These are phyloP conservation scores for Actias luna DNA, from an alignment of 2,888 invertebrate species.

Conservation along the genomic window DNA sequence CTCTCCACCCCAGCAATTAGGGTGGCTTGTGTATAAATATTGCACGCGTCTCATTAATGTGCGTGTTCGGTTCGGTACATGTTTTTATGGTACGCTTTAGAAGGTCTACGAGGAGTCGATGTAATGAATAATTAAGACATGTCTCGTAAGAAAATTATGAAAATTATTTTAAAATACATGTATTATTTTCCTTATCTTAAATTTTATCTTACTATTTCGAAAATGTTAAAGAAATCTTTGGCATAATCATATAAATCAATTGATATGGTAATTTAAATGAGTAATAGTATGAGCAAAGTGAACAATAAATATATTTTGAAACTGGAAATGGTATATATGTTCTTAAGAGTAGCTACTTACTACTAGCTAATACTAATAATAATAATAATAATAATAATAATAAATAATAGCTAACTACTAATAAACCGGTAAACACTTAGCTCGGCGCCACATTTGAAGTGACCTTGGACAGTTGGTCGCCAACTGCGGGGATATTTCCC, in stretches of 20 bases:
- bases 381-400: too few relatives aligned
- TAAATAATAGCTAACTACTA: too few relatives aligned
- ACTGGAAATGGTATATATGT: neutral
- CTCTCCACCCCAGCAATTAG: slow-evolving; percentile 83
- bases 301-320: neutral
- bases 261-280: neutral
- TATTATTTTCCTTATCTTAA: neutral
- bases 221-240: neutral
- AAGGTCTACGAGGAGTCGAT: slow-evolving; percentile 64
- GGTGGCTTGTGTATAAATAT: slow-evolving; percentile 81
- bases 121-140: slow-evolving; percentile 79
- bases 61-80: slow-evolving; percentile 77
- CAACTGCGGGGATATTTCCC: too few relatives aligned
- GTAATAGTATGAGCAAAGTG: neutral
- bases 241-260: neutral
- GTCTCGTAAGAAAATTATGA: slow-evolving; percentile 42
- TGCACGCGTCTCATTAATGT: slow-evolving; percentile 80
- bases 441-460: too few relatives aligned
- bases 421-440: too few relatives aligned
- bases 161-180: neutral
- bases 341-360: too few relatives aligned
- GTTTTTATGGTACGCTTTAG: slow-evolving; percentile 70
- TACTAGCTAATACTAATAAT: too few relatives aligned
- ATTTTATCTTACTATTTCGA: neutral
- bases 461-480: too few relatives aligned